A percentile compares a stretch with the other conserved stretches of the same genome.
Evolutionary conservation across 1,140 invertebrate genomes (phyloP).

Genomic region (Agrilus planipennis): DNA sequence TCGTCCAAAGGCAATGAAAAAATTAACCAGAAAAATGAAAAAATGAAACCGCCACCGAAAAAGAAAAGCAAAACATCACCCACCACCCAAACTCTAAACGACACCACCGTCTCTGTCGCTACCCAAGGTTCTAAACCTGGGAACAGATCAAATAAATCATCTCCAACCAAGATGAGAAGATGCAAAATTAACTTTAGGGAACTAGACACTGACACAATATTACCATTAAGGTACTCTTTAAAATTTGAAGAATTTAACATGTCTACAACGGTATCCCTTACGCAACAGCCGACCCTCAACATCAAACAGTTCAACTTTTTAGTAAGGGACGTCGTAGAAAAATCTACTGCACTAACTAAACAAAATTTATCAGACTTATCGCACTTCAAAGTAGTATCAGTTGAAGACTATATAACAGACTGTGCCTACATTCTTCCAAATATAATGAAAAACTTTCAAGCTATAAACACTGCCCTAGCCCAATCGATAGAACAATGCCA

Average conservation of each 20-base stretch:
- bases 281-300: conserved; percentile 13
- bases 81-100: conserved; percentile 27
- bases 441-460: conserved; percentile 37
- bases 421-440: conserved; percentile 38
- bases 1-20: conserved; percentile 30
- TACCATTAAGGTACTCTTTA: conserved; percentile 37
- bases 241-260: conserved; percentile 25
- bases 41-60: conserved; percentile 20
- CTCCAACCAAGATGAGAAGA: background rate
- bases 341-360: conserved; percentile 30
- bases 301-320: conserved; percentile 32
- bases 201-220: conserved; percentile 39
- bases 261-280: conserved; percentile 11
- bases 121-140: conserved; percentile 24
- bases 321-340: conserved; percentile 33
- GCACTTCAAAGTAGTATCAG: conserved; percentile 21
- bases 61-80: conserved; percentile 30
- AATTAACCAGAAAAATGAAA: conserved; percentile 20
- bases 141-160: conserved; percentile 12
- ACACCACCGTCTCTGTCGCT: conserved; percentile 27
- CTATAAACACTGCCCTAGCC: conserved; percentile 34
- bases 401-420: conserved; percentile 37
- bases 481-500: conserved; percentile 41
- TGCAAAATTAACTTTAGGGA: conserved; percentile 31
- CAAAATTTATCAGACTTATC: conserved; percentile 21